Evolutionary conservation across 2,888 invertebrate species (phyloP).

Genomic region (Spilarctia lutea): DNA sequence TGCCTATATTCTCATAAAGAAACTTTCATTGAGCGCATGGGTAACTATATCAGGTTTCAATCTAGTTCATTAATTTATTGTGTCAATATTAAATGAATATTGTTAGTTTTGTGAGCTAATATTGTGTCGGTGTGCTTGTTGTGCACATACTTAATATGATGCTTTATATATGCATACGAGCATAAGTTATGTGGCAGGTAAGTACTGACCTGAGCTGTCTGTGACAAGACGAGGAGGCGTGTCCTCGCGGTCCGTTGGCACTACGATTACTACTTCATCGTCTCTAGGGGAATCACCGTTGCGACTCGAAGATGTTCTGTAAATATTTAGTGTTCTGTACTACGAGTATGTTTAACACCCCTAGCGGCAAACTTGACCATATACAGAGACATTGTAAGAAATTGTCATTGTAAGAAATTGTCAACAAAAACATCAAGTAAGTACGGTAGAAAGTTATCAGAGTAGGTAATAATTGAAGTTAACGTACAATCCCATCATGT

Average conservation of each 20-base stretch:
- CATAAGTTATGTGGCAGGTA: constrained; percentile 16
- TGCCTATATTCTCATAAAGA: constrained; percentile 14
- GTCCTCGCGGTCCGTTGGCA: constrained; percentile 81
- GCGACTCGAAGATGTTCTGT: constrained; percentile 78
- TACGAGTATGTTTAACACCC: constrained; percentile 12
- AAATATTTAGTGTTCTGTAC: constrained; percentile 48
- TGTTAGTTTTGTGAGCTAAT: constrained; percentile 17
- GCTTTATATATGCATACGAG: constrained; percentile 16
- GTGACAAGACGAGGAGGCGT: constrained; percentile 86
- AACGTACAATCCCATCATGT: background rate
- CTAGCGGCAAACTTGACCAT: constrained; percentile 3
- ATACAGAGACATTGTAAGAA: background rate
- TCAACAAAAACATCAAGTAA: background rate
- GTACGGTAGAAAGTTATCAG: background rate
- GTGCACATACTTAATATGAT: constrained; percentile 21
- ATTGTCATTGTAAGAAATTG: too few species aligned
- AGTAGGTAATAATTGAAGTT: too few species aligned
- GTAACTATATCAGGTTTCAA: constrained; percentile 6
- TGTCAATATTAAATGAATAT: constrained; percentile 14
- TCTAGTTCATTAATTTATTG: constrained; percentile 13
- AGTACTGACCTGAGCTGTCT: constrained; percentile 88
- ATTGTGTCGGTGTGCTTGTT: constrained; percentile 18
- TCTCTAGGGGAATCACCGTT: constrained; percentile 78
- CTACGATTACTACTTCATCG: constrained; percentile 82
- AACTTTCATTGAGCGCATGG: constrained; percentile 7